These are phyloP conservation scores for Epirrhoe tristata DNA, from an alignment of 2,888 invertebrate species.

Conservation along the genomic window DNA sequence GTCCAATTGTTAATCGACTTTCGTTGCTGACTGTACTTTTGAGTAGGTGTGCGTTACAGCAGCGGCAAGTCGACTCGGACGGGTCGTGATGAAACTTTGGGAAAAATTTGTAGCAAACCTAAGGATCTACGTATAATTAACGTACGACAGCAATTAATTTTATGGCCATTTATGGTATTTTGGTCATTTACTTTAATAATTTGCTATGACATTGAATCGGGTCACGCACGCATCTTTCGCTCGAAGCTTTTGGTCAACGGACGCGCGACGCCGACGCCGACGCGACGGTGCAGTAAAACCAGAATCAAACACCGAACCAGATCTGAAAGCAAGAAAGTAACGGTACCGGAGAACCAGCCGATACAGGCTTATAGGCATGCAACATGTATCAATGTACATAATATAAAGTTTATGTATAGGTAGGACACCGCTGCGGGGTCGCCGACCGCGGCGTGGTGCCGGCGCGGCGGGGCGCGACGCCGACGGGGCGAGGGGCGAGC, in stretches of 20 bases:
- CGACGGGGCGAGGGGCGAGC: background rate
- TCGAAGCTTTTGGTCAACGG: constrained; percentile 1
- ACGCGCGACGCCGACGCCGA: too few species aligned
- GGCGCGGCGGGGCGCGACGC: constrained; percentile 32
- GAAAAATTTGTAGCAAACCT: too few species aligned
- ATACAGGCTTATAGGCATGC: constrained; percentile 35
- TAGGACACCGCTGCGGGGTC: constrained; percentile 38
- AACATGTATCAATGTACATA: constrained; percentile 29
- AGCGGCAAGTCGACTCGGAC: too few species aligned
- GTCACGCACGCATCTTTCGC: constrained; percentile 6
- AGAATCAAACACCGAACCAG: constrained; percentile 62
- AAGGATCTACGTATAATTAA: too few species aligned
- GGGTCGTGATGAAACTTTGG: too few species aligned
- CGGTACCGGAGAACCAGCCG: constrained; percentile 61
- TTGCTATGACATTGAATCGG: background rate
- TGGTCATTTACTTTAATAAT: too few species aligned
- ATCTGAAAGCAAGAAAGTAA: constrained; percentile 68
- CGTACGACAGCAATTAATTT: too few species aligned
- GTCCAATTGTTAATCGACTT: too few species aligned
- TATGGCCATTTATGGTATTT: too few species aligned
- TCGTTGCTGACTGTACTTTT: too few species aligned
- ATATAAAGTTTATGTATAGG: constrained; percentile 35
- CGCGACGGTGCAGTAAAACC: constrained; percentile 50
- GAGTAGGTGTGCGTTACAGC: too few species aligned
- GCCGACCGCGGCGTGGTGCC: constrained; percentile 33